phyloP scores from a whole-genome alignment of 2,888 invertebrate species.

The Oscheius sp. region DNA sequence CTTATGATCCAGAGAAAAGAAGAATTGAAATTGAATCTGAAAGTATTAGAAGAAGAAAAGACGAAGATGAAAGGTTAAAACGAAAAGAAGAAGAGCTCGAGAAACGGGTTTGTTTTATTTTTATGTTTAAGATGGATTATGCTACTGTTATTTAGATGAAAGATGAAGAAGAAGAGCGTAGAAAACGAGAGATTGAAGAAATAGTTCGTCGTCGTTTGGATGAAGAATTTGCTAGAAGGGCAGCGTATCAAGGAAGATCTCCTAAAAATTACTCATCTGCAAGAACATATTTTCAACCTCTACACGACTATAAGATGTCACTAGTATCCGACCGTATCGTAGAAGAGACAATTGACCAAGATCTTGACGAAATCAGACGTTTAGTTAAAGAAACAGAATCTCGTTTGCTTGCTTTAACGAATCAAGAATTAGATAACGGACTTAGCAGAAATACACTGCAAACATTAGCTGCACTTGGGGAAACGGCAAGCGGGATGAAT shows the following conservation, averaged over 20 bases:
- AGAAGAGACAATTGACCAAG: neutral
- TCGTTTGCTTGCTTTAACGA: neutral
- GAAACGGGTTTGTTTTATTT: constrained; percentile 8
- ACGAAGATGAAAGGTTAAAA: constrained; percentile 12
- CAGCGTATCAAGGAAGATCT: neutral
- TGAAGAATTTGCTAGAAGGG: constrained; percentile 7
- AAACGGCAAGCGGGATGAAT: neutral
- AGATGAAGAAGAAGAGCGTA: constrained; percentile 6
- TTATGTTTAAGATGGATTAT: neutral
- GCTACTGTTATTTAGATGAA: neutral
- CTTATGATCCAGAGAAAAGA: neutral
- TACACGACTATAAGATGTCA: neutral
- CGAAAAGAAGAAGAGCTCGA: constrained; percentile 20
- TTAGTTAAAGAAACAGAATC: constrained; percentile 19
- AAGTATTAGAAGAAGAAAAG: neutral
- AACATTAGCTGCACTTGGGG: constrained; percentile 8
- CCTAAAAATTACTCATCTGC: neutral
- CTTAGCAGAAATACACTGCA: neutral
- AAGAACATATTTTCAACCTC: neutral
- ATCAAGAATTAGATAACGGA: neutral
- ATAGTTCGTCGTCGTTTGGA: constrained; percentile 15
- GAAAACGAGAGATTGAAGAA: constrained; percentile 11
- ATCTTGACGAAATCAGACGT: constrained; percentile 13
- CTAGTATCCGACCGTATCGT: neutral
- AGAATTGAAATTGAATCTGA: neutral